These are phyloP conservation scores for Lytechinus variegatus DNA, from an alignment of 35 echinoderm and acorn worm species.

Conservation along the genomic window DNA sequence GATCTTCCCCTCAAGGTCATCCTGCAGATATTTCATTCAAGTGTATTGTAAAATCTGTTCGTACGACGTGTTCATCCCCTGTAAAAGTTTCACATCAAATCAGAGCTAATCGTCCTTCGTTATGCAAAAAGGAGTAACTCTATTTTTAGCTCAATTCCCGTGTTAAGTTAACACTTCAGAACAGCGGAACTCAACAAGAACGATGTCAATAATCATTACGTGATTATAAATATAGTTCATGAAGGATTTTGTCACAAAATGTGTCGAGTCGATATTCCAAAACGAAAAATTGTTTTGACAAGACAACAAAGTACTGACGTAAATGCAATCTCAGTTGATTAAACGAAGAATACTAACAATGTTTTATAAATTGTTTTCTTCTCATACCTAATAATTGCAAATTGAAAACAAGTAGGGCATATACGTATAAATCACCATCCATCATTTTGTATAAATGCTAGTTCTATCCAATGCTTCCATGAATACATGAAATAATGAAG, in stretches of 20 bases:
- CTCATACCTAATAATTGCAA: too few species aligned
- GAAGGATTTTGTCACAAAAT: not conserved
- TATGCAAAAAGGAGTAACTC: not conserved
- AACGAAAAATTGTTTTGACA: not conserved
- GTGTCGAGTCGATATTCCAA: not conserved
- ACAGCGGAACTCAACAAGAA: not conserved
- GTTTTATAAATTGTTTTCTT: too few species aligned
- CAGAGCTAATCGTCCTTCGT: not conserved
- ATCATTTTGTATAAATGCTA: too few species aligned
- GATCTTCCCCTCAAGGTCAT: not conserved
- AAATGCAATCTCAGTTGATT: not conserved
- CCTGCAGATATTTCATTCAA: not conserved
- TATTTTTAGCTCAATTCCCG: not conserved
- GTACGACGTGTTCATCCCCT: too few species aligned
- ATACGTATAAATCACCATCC: too few species aligned
- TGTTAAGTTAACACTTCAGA: not conserved
- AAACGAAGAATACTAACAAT: not conserved
- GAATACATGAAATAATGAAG: too few species aligned
- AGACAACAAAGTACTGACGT: not conserved
- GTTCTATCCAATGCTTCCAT: too few species aligned
- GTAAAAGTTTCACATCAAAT: not conserved
- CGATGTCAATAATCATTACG: not conserved
- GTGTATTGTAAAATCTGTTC: too few species aligned
- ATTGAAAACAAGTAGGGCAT: too few species aligned
- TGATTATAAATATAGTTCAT: not conserved